phyloP scores from a whole-genome alignment of 35 echinoderm and acorn worm species.

The Apostichopus japonicus region DNA sequence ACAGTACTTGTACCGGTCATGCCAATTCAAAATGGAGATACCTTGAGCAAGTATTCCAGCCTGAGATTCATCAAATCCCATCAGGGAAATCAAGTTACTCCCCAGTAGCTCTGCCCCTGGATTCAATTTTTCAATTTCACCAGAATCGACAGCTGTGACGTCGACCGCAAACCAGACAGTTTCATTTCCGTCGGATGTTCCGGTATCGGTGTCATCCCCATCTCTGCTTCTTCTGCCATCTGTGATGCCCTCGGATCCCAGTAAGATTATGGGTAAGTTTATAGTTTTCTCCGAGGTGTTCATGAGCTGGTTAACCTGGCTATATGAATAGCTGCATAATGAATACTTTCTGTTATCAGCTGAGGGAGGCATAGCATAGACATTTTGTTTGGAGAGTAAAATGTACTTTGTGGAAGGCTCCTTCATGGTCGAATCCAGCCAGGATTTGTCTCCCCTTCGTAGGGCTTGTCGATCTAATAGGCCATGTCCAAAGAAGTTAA shows the following conservation, averaged over 20 bases:
- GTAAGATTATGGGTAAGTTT: slow-evolving; percentile 61
- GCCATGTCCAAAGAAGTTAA: slow-evolving; percentile 87
- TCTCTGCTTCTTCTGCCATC: background rate
- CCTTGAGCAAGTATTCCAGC: slow-evolving; percentile 82
- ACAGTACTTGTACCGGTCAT: slow-evolving; percentile 92
- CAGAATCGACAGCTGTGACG: slow-evolving; percentile 58
- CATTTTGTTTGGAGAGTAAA: slow-evolving; percentile 67
- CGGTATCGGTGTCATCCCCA: background rate
- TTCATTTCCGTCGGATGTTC: background rate
- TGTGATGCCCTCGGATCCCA: slow-evolving; percentile 58
- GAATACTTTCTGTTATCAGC: slow-evolving; percentile 63
- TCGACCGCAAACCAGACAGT: slow-evolving; percentile 88
- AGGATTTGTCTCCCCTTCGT: slow-evolving; percentile 63
- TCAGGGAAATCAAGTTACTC: slow-evolving; percentile 63
- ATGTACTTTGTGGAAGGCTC: slow-evolving; percentile 66
- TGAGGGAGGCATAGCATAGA: slow-evolving; percentile 54
- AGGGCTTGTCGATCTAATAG: slow-evolving; percentile 75
- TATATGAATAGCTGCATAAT: slow-evolving; percentile 62
- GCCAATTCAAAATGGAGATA: slow-evolving; percentile 84
- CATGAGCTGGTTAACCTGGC: slow-evolving; percentile 66
- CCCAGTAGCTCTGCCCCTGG: slow-evolving; percentile 65
- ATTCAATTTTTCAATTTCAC: slow-evolving; percentile 57
- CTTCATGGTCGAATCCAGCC: slow-evolving; percentile 65
- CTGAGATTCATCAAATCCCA: slow-evolving; percentile 71
- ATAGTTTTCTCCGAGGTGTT: slow-evolving; percentile 14